Evolutionary conservation across 2,888 invertebrate genomes (phyloP), one percentile per base, ranked within the genome.

Genomic region (Andrena chrysosceles): DNA sequence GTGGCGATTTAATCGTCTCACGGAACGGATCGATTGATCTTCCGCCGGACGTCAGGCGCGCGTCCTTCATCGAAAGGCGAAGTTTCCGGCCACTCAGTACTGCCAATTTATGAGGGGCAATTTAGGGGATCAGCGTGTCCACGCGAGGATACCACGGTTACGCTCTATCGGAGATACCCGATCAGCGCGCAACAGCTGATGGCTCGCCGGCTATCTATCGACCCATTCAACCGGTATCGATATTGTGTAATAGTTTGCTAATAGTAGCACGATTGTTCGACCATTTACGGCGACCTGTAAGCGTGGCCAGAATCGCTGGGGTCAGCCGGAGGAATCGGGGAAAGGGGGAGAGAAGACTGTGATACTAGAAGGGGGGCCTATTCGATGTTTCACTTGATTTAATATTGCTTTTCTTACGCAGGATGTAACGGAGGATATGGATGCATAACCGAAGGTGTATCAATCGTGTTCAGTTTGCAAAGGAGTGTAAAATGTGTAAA

Each of bases 161-260:
- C 66, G 68, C 81, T 83, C 81, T 79, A 87, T 89, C 85, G 76
- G 83, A 84, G 86, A 86, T 86, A 86, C 82, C 86, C 88, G 85
- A 87, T 90, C 90, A 80, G 85, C 78, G 91, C 90, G 91, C 90
- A 91, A 90, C 91, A 92, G 92, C 91, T 92, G 92, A 91, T 86
- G 89, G 85, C 81, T 78, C 81, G 83, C 79, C 56, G 20, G 62
- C 74, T 90, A 89, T 90, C 87, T 92, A 91, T 90, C 90, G 90
- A 89, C 82, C 88, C 85, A 90, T 91, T 42, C 89, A 84, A 69
- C 81, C 71, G 77, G 79, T 85, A 88, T 89, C 88, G 88, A 89
- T 89, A 90, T 89, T 88, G 90, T 56, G 56, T 90, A 91, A 91
- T 91, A 90, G 91, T 90, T 90, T 87, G 86, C 91, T 91, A 91